These are phyloP conservation scores for Brachionus sp. DNA, from an alignment of 1,140 invertebrate species.

Conservation along the genomic window DNA sequence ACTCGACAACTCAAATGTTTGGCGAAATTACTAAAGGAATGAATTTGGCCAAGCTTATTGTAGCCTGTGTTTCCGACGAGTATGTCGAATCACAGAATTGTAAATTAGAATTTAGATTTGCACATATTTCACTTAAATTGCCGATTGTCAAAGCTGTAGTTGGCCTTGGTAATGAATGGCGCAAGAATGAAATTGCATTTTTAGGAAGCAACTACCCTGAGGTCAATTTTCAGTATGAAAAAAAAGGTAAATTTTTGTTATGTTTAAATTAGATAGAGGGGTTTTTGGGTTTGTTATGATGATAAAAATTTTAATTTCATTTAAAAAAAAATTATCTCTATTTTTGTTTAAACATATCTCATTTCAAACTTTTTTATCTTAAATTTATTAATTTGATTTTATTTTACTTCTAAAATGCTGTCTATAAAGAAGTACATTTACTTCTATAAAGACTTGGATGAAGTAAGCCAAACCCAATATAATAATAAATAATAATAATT, in stretches of 20 bases:
- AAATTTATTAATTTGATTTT: no score
- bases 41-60: constrained; percentile 17
- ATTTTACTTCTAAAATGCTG: no score
- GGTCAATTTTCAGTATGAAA: constrained; percentile 52
- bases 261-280: no score
- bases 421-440: no score
- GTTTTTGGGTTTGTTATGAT: no score
- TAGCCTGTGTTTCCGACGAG: constrained; percentile 44
- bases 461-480: no score
- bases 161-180: constrained; percentile 38
- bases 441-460: no score
- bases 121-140: background rate
- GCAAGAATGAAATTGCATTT: constrained; percentile 51
- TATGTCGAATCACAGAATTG: constrained; percentile 54
- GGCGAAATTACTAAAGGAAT: background rate
- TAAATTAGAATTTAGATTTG: constrained; percentile 15
- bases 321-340: no score
- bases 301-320: no score
- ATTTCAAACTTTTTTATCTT: no score
- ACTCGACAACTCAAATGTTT: background rate
- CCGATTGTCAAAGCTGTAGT: background rate
- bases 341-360: no score
- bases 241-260: constrained; percentile 41
- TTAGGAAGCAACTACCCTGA: constrained; percentile 52
- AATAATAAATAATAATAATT: no score